These are phyloP conservation scores for Eupithecia subfuscata DNA, from an alignment of 2,888 invertebrate species.

Conservation along the genomic window DNA sequence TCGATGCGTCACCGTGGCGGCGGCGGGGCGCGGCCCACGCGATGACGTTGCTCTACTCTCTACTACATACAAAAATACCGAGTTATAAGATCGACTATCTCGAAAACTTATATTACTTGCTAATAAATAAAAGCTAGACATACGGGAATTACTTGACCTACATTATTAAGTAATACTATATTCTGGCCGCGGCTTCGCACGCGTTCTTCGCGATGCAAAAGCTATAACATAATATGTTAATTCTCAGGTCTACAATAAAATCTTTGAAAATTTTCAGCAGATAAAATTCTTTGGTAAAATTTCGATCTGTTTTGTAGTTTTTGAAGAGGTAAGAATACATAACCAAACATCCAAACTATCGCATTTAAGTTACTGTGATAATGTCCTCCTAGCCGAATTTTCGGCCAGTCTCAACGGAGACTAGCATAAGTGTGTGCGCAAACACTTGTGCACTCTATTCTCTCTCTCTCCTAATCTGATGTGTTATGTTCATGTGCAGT, in stretches of 20 bases:
- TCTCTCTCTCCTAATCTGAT: not conserved
- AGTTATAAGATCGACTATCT: not conserved
- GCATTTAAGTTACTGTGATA: not conserved
- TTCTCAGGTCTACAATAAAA: not conserved
- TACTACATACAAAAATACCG: slow-evolving; percentile 30
- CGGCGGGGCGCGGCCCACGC: slow-evolving; percentile 67
- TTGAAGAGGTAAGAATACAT: too few species aligned
- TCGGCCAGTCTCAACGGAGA: too few species aligned
- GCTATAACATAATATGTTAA: too few species aligned
- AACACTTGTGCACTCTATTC: not conserved
- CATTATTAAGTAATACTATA: too few species aligned
- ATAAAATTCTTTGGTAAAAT: not conserved
- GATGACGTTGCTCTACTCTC: slow-evolving; percentile 45
- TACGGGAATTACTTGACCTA: not conserved
- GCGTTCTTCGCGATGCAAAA: too few species aligned
- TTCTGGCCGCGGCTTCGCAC: too few species aligned
- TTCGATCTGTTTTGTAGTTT: not conserved
- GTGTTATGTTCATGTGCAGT: not conserved
- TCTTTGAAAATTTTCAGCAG: not conserved
- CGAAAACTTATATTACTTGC: not conserved
- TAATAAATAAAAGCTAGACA: not conserved
- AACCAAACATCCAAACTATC: too few species aligned
- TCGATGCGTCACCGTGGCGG: slow-evolving; percentile 73
- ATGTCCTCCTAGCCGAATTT: not conserved
- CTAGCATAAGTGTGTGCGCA: not conserved